Evolutionary conservation across 2,797 vertebrate species (phyloP).

Genomic region (Lagorchestes hirsutus): DNA sequence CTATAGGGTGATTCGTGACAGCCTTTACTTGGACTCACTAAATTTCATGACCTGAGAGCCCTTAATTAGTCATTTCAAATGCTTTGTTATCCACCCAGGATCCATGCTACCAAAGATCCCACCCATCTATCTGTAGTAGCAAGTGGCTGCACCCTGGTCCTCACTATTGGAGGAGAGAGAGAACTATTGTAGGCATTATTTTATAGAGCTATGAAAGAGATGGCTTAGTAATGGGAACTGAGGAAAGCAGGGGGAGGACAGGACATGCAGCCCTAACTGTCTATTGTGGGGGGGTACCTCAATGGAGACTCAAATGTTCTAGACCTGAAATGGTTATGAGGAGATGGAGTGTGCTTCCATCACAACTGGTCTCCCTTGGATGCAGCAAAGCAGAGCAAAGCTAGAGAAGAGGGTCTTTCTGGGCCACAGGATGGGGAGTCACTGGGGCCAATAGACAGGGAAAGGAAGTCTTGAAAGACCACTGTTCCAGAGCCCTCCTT

Average conservation of each 20-base stretch:
- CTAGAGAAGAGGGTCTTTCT: neutral
- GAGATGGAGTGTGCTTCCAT: slow-evolving; percentile 19
- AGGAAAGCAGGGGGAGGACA: neutral
- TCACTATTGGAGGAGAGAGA: neutral
- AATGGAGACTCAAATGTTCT: slow-evolving; percentile 46
- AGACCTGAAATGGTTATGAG: slow-evolving; percentile 8
- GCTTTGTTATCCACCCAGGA: neutral
- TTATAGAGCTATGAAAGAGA: slow-evolving; percentile 1
- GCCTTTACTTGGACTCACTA: slow-evolving; percentile 10
- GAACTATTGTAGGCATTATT: neutral
- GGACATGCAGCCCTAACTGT: neutral
- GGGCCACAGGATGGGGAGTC: slow-evolving; percentile 47
- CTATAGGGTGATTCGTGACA: neutral
- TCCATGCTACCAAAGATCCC: neutral
- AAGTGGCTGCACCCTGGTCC: neutral
- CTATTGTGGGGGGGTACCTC: slow-evolving; percentile 29
- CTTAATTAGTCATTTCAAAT: neutral
- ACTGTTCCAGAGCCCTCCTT: neutral
- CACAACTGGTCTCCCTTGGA: neutral
- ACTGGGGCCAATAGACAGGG: slow-evolving; percentile 19
- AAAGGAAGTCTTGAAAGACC: neutral
- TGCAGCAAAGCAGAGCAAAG: slow-evolving; percentile 49
- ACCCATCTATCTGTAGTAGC: slow-evolving; percentile 38
- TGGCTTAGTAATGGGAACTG: neutral
- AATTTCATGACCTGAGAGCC: slow-evolving; percentile 22